Base-by-base conservation (phyloP, 1,140 invertebrate species). In the Danaus melanippus region DNA sequence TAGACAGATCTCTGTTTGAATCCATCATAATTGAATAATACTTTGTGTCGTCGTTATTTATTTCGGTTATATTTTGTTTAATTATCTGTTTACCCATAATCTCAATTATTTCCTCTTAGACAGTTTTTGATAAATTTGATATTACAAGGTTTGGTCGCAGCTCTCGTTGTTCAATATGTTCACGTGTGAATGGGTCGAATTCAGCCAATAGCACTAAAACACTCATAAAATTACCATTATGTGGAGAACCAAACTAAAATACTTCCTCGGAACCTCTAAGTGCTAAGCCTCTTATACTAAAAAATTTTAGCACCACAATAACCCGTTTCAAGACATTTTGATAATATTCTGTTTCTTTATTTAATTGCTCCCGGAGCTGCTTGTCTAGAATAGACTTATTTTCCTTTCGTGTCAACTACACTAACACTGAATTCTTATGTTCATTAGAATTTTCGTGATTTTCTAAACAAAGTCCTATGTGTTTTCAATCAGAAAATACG, bases 221-320 rank as follows among this genome's bases (percentile, higher is more conserved):
- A n/a, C 32, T 39, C 48, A 50, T 50, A 1, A 50, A 50, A 50
- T 50, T 41, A 50, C 39, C 39, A 41, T 50, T 50, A 50, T 50
- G 48, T 50, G 32, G n/a, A n/a, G 39, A 50, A 50, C n/a, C n/a
- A n/a, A n/a, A n/a, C n/a, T 1, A 15, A 50, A 41, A 50, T 50
- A 50, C 49, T 40, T 49, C 47, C 15, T 49, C 47, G 47, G 47
- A 32, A 49, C 47, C 10, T 50, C 49, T 42, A 42, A 50, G 42
- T 42, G 39, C 40, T 42, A 42, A 50, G 12, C 49, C 49, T 10
- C n/a, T 48, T 48, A 48, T 42, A 50, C 8, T 42, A 0, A 50
- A 42, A 50, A 50, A 50, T 50, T 17, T 49, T 49, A 21, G 2
- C 47, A 49, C 47, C 39, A 17, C 47, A 49, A 39, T 49, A 10